phyloP scores from a whole-genome alignment of 2,113 vertebrate species.

The Phylloscopus trochilus region DNA sequence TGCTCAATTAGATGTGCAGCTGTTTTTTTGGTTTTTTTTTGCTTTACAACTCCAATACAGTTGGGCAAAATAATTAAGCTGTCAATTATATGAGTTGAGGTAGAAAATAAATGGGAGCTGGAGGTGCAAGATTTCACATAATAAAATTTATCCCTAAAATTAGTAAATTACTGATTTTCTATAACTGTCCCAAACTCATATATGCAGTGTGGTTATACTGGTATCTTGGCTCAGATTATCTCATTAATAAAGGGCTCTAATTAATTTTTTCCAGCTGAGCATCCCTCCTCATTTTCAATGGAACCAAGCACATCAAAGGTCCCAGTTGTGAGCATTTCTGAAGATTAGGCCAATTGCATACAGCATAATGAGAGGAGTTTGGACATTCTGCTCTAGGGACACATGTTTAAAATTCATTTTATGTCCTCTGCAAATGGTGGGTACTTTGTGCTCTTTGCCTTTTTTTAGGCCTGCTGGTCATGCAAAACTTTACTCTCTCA shows the following conservation, averaged over 20 bases:
- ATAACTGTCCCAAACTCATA: not conserved
- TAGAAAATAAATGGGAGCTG: not conserved
- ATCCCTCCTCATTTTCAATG: constrained; percentile 1
- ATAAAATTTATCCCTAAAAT: not conserved
- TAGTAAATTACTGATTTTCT: not conserved
- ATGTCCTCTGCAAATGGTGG: not conserved
- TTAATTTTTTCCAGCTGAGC: not conserved
- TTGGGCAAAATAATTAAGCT: not conserved
- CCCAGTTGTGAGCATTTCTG: constrained; percentile 12
- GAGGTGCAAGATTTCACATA: not conserved
- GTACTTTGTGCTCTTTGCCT: not conserved
- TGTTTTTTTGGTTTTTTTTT: not conserved
- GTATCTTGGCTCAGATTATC: not conserved
- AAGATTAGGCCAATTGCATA: not conserved
- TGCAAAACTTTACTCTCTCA: not conserved
- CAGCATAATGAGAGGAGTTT: not conserved
- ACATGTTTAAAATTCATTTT: constrained; percentile 1
- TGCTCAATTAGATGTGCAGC: not conserved
- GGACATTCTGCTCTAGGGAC: not conserved
- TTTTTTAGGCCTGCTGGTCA: not conserved
- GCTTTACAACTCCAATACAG: not conserved
- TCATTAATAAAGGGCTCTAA: not conserved
- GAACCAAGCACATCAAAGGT: not conserved
- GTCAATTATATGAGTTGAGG: not conserved
- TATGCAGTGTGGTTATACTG: not conserved